Conservation (phyloP, 2,888 invertebrate genomes). For the Ellobium chinense region DNA sequence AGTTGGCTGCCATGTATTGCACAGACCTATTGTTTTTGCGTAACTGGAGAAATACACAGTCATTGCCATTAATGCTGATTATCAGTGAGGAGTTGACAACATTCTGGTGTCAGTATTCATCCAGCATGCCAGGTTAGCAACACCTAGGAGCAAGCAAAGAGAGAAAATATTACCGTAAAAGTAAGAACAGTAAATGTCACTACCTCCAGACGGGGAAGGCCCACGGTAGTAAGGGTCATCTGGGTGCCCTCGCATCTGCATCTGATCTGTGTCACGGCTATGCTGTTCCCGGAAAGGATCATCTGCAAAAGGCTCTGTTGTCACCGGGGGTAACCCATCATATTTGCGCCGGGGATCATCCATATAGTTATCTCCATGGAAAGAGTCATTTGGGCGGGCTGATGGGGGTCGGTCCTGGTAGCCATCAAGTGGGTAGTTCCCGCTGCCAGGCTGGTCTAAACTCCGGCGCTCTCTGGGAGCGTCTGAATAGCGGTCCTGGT, state of each 20-base stretch:
- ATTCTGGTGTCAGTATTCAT: neutral
- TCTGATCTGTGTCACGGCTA: constrained; percentile 45
- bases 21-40: no score
- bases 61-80: no score
- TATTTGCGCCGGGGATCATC: constrained; percentile 54
- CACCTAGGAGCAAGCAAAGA: neutral
- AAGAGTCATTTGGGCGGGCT: constrained; percentile 42
- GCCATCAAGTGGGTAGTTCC: constrained; percentile 44
- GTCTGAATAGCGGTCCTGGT: constrained; percentile 46
- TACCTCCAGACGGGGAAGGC: constrained; percentile 51
- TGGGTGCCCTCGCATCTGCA: constrained; percentile 48
- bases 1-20: no score
- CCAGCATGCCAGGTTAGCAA: constrained; percentile 10
- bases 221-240: constrained; percentile 62
- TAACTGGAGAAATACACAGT: no score
- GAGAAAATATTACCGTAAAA: constrained; percentile 44
- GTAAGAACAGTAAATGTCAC: constrained; percentile 46
- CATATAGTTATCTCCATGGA: constrained; percentile 48
- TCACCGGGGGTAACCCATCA: constrained; percentile 70
- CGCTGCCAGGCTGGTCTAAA: constrained; percentile 17
- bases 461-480: constrained; percentile 32
- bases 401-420: constrained; percentile 52
- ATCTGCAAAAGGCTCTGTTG: constrained; percentile 71
- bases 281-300: constrained; percentile 69
- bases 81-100: no score